Evolutionary conservation across 2,797 vertebrate genomes (phyloP).

Genomic region (Micropoecilia bifurca): DNA sequence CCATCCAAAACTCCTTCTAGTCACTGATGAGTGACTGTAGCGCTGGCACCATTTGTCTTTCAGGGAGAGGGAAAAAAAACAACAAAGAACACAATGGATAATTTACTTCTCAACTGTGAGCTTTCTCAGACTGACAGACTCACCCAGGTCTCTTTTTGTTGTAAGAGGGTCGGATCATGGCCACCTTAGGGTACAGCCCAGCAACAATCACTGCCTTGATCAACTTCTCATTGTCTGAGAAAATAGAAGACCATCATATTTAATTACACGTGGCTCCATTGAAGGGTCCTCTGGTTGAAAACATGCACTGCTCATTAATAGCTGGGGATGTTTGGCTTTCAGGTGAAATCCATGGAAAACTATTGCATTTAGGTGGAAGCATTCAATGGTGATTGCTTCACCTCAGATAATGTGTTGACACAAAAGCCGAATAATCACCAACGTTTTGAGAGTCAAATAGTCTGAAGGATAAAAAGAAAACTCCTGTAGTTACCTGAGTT

Average conservation of each 20-base stretch:
- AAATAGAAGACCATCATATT: background rate
- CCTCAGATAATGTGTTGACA: background rate
- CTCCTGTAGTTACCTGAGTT: conserved; percentile 87
- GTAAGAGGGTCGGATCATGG: conserved; percentile 90
- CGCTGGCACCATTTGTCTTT: conserved; percentile 14
- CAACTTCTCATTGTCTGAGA: conserved; percentile 94
- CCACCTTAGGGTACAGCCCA: conserved; percentile 97
- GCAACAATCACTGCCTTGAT: conserved; percentile 98
- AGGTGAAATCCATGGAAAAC: background rate
- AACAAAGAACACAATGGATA: conserved; percentile 19
- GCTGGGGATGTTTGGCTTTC: background rate
- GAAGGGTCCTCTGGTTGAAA: background rate
- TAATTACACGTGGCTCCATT: background rate
- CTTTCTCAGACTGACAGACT: conserved; percentile 63
- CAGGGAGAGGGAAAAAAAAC: conserved; percentile 27
- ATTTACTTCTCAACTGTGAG: conserved; percentile 7
- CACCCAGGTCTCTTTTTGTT: conserved; percentile 94
- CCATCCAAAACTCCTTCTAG: conserved; percentile 20
- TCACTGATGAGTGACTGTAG: conserved; percentile 27
- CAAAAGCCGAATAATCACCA: background rate
- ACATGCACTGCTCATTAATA: background rate
- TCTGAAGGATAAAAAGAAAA: background rate
- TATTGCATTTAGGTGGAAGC: too few species aligned
- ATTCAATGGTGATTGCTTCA: background rate
- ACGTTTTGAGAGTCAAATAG: background rate